Base-by-base conservation (phyloP, 2,113 vertebrate genomes). In the Typhlomys cinereus region DNA sequence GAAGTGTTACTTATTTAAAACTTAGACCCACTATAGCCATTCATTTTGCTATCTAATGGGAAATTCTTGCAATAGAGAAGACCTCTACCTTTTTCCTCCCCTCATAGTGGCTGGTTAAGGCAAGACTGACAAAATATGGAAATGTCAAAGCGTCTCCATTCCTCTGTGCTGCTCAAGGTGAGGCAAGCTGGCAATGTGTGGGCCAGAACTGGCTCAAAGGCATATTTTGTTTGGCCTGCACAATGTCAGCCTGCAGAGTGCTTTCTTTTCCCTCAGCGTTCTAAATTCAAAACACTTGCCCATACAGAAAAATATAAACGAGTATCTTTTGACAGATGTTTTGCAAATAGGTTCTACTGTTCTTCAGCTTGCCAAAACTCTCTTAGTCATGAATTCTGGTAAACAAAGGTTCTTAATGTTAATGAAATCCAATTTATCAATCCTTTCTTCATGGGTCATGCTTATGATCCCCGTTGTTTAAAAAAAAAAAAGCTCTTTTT, bases 341-440 rank as follows among this genome's bases (percentile, higher is more conserved):
- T 79, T 90, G 90, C 90, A 95, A 95, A 54, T 95, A 95, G 83
- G 79, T 93, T 95, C 90, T 95, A 87, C 88, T 95, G 82, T 87
- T 94, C 84, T 17, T 0, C 36, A 93, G 90, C 41, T 85, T 94
- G 74, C 94, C 95, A 93, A 92, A 96, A 88, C 52, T 79, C 79
- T 85, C 84, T 94, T 95, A 67, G 91, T 74, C 88, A 86, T 89
- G 36, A 92, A 88, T 95, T 94, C 88, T 93, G 88, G 83, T 57
- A 91, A 95, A 93, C 67, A 93, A 57, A 94, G 85, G 88, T 90
- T 92, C 82, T 90, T 90, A 87, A 88, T 91, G 85, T 96, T 83
- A 92, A 94, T 94, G 52, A 94, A 96, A 86, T 94, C 50, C 20
- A 80, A 81, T 89, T 89, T 89, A 88, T 78, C 81, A 62, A 54